These are phyloP conservation scores for Catalaphyllia jardinei DNA, from an alignment of 64 coral and sea anemone genomes.

Conservation along the genomic window DNA sequence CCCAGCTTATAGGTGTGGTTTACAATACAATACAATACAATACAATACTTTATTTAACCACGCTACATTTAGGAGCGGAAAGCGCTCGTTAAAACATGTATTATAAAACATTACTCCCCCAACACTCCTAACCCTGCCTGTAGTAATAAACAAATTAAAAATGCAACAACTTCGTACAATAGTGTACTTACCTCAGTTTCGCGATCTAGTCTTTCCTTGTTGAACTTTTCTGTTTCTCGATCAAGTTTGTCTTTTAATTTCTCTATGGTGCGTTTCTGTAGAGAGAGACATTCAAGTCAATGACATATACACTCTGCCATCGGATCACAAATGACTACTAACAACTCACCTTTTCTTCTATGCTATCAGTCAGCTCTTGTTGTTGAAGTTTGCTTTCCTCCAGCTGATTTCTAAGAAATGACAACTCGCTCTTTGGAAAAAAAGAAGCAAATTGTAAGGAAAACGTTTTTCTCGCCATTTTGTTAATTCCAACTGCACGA, in stretches of 20 bases:
- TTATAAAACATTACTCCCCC: too few relatives aligned
- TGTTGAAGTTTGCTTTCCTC: conserved; percentile 73
- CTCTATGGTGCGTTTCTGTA: conserved; percentile 65
- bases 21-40: too few relatives aligned
- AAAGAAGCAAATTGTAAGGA: not conserved
- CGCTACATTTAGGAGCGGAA: too few relatives aligned
- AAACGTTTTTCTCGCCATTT: not conserved
- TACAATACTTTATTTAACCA: too few relatives aligned
- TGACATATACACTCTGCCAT: not conserved
- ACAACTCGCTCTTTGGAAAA: conserved; percentile 61
- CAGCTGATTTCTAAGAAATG: conserved; percentile 58
- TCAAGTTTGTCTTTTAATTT: conserved; percentile 66
- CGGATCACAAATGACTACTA: not conserved
- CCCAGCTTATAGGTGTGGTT: too few relatives aligned
- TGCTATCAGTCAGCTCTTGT: conserved; percentile 69
- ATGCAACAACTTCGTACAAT: not conserved
- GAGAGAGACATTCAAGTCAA: not conserved
- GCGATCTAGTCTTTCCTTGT: conserved; percentile 52
- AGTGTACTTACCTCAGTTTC: conserved; percentile 51
- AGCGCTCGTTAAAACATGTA: too few relatives aligned
- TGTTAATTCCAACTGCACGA: too few relatives aligned
- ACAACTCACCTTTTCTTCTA: conserved; percentile 71
- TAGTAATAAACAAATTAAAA: too few relatives aligned
- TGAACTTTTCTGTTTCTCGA: conserved; percentile 61
- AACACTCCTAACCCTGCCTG: too few relatives aligned